Evolutionary conservation across 2,113 vertebrate species (phyloP).

Genomic region (Trachemys scripta): DNA sequence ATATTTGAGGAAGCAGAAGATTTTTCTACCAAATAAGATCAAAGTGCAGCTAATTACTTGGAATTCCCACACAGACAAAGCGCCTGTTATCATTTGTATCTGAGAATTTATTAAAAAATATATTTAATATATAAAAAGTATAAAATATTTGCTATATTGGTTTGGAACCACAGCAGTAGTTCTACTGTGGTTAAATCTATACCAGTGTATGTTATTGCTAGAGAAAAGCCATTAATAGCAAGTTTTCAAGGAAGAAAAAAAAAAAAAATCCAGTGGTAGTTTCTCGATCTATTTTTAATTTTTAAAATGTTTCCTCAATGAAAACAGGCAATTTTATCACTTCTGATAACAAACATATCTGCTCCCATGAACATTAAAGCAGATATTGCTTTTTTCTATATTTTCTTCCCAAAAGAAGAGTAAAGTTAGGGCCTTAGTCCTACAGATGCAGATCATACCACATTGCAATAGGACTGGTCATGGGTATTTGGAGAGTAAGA

Average conservation of each 20-base stretch:
- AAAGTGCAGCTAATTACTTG: slow-evolving; percentile 63
- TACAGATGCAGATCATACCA: slow-evolving; percentile 25
- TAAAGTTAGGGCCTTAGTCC: slow-evolving; percentile 8
- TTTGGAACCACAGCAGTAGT: slow-evolving; percentile 51
- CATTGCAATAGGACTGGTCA: background rate
- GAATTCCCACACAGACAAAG: slow-evolving; percentile 56
- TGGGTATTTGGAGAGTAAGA: background rate
- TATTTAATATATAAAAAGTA: slow-evolving; percentile 61
- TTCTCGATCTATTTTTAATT: slow-evolving; percentile 49
- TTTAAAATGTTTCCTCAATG: slow-evolving; percentile 46
- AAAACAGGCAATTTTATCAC: slow-evolving; percentile 47
- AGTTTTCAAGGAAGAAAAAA: slow-evolving; percentile 52
- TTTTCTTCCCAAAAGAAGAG: slow-evolving; percentile 63
- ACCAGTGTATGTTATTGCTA: background rate
- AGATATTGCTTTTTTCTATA: slow-evolving; percentile 44
- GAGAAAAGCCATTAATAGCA: background rate
- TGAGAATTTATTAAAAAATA: slow-evolving; percentile 59
- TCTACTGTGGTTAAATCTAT: background rate
- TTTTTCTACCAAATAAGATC: slow-evolving; percentile 16
- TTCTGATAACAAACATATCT: slow-evolving; percentile 21
- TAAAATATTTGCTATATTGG: slow-evolving; percentile 63
- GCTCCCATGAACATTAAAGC: slow-evolving; percentile 51
- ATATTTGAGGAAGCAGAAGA: slow-evolving; percentile 25
- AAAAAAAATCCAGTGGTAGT: slow-evolving; percentile 55
- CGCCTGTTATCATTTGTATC: slow-evolving; percentile 56